These are phyloP conservation scores for Heliconius himera DNA, from an alignment of 1,140 invertebrate species.

Conservation along the genomic window DNA sequence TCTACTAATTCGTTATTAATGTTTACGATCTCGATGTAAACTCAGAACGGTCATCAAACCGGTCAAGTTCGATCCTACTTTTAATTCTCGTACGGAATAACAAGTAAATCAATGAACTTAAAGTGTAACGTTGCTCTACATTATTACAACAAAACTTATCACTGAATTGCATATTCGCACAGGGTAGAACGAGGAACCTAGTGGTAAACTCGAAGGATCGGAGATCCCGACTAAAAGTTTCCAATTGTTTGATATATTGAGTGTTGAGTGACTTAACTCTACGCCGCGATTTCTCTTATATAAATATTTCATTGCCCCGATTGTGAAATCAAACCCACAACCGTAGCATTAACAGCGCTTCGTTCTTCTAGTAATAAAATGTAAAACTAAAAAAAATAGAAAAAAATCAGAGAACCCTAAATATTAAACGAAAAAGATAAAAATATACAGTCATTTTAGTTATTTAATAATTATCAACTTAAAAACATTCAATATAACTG, in stretches of 20 bases:
- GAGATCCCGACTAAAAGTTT: too few relatives aligned
- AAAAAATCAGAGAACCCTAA: background rate
- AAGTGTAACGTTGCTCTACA: slow-evolving; percentile 1
- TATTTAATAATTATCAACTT: slow-evolving; percentile 3
- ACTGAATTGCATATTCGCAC: too few relatives aligned
- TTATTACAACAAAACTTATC: background rate
- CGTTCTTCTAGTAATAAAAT: too few relatives aligned
- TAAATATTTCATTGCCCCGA: too few relatives aligned
- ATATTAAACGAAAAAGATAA: background rate
- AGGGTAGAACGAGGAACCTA: too few relatives aligned
- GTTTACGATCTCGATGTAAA: slow-evolving; percentile 19
- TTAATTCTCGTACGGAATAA: slow-evolving; percentile 1
- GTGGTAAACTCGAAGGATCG: too few relatives aligned
- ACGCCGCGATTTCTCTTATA: too few relatives aligned
- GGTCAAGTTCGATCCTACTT: slow-evolving; percentile 23
- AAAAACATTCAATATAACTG: background rate
- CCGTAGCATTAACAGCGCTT: too few relatives aligned
- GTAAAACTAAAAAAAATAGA: too few relatives aligned
- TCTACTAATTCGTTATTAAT: slow-evolving; percentile 33
- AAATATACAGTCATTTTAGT: background rate
- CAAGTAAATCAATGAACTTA: slow-evolving; percentile 3
- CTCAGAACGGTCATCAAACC: slow-evolving; percentile 20
- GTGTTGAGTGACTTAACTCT: too few relatives aligned
- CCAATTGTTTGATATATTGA: too few relatives aligned
- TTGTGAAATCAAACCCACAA: too few relatives aligned